A percentile compares a stretch with the other conserved stretches of the same genome.
phyloP scores from a whole-genome alignment of 1,140 invertebrate species.

The Potamilus streckersoni region DNA sequence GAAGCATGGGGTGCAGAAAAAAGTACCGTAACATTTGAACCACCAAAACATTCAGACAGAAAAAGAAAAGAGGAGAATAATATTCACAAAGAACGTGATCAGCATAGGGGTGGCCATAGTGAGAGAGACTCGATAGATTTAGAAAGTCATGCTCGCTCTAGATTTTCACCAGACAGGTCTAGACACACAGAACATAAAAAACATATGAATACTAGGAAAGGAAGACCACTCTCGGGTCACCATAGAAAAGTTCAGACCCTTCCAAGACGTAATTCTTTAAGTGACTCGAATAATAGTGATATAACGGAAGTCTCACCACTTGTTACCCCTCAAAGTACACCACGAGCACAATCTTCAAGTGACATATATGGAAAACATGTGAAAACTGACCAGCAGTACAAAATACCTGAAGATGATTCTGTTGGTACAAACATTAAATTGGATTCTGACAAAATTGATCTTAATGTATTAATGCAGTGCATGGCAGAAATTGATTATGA shows the following conservation, averaged over 20 bases:
- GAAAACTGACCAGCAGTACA: conserved; percentile 33
- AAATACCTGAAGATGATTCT: conserved; percentile 6
- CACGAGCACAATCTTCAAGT: conserved; percentile 25
- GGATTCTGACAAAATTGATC: conserved; percentile 49
- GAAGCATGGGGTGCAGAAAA: conserved; percentile 20
- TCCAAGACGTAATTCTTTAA: conserved; percentile 36
- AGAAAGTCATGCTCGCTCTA: conserved; percentile 5
- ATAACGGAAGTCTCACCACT: conserved; percentile 65
- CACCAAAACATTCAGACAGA: conserved; percentile 8
- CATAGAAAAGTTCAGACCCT: conserved; percentile 8
- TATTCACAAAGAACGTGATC: neutral
- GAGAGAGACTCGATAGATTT: conserved; percentile 4
- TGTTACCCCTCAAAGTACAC: conserved; percentile 40
- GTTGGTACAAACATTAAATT: conserved; percentile 34
- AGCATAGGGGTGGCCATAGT: neutral
- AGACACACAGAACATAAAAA: neutral
- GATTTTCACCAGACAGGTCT: neutral
- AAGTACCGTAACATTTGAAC: neutral
- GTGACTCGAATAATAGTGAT: conserved; percentile 52
- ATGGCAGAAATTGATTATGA: conserved; percentile 63
- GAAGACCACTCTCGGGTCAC: conserved; percentile 5
- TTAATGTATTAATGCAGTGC: conserved; percentile 63
- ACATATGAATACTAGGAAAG: conserved; percentile 15
- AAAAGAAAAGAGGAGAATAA: conserved; percentile 8
- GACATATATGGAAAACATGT: conserved; percentile 16